phyloP scores from a whole-genome alignment of 2,113 vertebrate species.

The Tachysurus fulvidraco region DNA sequence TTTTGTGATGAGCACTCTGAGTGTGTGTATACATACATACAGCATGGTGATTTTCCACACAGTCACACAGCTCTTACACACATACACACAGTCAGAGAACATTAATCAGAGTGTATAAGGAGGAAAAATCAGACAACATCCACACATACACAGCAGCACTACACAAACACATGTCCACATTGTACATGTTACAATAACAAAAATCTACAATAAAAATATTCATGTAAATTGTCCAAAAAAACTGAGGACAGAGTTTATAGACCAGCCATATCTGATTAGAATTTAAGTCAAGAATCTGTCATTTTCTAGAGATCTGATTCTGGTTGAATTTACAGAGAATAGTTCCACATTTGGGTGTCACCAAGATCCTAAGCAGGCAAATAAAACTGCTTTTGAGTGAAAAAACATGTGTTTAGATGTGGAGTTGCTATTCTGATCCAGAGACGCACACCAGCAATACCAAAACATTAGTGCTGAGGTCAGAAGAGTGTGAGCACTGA shows the following conservation, averaged over 20 bases:
- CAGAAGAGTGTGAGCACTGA: background rate
- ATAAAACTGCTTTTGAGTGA: background rate
- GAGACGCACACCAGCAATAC: background rate
- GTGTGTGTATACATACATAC: background rate
- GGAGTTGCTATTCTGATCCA: constrained; percentile 1
- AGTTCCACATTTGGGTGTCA: background rate
- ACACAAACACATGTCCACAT: too few relatives aligned
- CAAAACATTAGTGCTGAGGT: background rate
- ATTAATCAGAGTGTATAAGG: too few relatives aligned
- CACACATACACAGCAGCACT: too few relatives aligned
- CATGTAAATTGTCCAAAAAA: too few relatives aligned
- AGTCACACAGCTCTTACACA: background rate
- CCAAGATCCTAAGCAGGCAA: background rate
- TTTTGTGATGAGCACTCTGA: too few relatives aligned
- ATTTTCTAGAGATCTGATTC: background rate
- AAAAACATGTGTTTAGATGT: background rate
- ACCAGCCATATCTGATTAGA: too few relatives aligned
- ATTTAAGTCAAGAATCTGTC: too few relatives aligned
- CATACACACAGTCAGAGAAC: too few relatives aligned
- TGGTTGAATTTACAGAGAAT: background rate
- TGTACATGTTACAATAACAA: too few relatives aligned
- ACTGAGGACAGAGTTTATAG: too few relatives aligned
- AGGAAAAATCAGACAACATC: too few relatives aligned
- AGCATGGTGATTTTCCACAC: background rate
- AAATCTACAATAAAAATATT: too few relatives aligned